A percentile compares a stretch with the other conserved stretches of the same genome.
These are phyloP conservation scores for Rhynchomys soricoides DNA, from an alignment of 2,113 vertebrate species.

Conservation along the genomic window DNA sequence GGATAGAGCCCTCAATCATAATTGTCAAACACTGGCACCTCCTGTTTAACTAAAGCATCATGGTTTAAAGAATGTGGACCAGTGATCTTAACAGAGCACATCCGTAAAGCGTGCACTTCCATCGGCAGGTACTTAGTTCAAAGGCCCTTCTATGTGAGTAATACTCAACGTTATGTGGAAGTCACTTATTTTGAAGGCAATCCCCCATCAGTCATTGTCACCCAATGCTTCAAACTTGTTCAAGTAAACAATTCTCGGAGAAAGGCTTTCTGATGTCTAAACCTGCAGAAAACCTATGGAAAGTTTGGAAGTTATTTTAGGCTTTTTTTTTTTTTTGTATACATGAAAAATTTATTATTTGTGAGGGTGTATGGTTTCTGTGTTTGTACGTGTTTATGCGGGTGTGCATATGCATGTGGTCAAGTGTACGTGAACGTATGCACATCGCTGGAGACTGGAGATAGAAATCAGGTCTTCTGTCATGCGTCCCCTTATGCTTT, in stretches of 20 bases:
- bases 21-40: constrained; percentile 36
- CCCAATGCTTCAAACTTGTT: constrained; percentile 23
- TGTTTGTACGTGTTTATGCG: background rate
- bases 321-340: background rate
- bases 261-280: background rate
- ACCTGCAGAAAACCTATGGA: background rate
- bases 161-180: background rate
- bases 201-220: constrained; percentile 37
- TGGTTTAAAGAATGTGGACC: background rate
- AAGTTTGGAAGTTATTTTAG: constrained; percentile 18
- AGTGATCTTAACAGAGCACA: background rate
- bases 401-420: background rate
- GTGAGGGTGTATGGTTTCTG: background rate
- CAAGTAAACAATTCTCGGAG: constrained; percentile 15
- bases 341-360: background rate
- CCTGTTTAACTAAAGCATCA: constrained; percentile 15
- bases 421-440: background rate
- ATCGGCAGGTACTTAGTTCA: background rate
- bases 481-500: background rate
- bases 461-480: background rate
- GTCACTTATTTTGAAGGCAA: constrained; percentile 56
- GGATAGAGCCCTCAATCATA: constrained; percentile 3
- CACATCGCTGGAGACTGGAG: background rate
- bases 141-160: background rate
- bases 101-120: background rate